Base-by-base conservation (phyloP, 2,888 invertebrate genomes). In the Drosophila infuscata region DNA sequence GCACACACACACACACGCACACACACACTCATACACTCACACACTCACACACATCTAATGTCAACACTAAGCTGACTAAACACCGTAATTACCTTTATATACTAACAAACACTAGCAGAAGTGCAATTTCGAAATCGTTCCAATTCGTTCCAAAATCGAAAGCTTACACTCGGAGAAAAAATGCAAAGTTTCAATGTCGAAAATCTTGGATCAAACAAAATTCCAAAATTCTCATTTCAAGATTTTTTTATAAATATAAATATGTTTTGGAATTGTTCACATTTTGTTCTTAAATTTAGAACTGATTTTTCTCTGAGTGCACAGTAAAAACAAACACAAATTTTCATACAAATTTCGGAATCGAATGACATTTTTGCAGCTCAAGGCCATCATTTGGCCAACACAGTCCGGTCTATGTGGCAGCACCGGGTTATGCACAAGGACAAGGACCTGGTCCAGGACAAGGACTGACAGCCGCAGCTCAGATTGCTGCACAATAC, bases 401-500 rank as follows among this genome's bases (percentile, higher is more conserved):
- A 70, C 87, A 66, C 82, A 91, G 56, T 81, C 91, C 92, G 38
- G 91, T 92, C 17, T 93, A 92, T 67, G 89, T 88, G 15, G 33
- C 74, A 32, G 68, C 57, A 12, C 69, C 69, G 2, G 65, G 33
- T 2, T 43, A n/a, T 17, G 56, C 43, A 0, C 56, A 60, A 9
- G 63, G 70, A 8, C 29, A 43, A 0, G 70, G 53, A 9, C 36
- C 69, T 20, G 74, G 79, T 41, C 74, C 72, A 30, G 48, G 59
- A 29, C 69, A 57, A 3, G 61, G 54, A 36, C 66, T 76, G 3
- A 70, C 79, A 56, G 79, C 83, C 35, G 87, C 87, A 15, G 90
- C 87, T 65, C 92, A 93, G 77, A 92, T 93, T 68, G 93, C 91
- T 8, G 91, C 93, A 12, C 93, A 93, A 81, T 93, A 93, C 68